Conservation (phyloP, 2,797 vertebrate genomes). For the Chelonia mydas region DNA sequence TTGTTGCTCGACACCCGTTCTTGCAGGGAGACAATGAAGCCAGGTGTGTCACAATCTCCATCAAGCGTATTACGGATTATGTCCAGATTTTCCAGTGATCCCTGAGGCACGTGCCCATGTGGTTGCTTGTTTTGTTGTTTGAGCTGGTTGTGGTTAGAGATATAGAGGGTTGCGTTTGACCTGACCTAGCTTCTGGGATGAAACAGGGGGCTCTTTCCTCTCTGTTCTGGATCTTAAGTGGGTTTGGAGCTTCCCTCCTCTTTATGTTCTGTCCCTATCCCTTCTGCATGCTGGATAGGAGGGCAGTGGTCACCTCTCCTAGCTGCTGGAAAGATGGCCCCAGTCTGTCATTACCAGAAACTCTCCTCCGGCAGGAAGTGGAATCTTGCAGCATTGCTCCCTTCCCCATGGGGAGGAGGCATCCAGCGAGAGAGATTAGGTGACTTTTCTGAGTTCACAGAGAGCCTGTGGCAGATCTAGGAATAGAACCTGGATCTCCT, state of each 20-base stretch:
- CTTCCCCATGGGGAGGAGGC: background rate
- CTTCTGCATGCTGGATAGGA: background rate
- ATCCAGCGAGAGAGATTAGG: too few species aligned
- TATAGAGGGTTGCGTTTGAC: background rate
- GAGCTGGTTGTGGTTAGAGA: too few species aligned
- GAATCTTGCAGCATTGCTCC: background rate
- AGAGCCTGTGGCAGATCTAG: background rate
- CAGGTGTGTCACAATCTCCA: too few species aligned
- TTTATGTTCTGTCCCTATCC: too few species aligned
- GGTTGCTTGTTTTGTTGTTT: background rate
- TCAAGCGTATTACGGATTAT: too few species aligned
- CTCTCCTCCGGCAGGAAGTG: too few species aligned
- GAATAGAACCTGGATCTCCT: background rate
- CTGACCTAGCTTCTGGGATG: background rate
- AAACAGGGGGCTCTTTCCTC: background rate
- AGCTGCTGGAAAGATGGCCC: background rate
- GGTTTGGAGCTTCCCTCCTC: background rate
- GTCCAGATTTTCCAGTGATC: background rate
- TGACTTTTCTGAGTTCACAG: background rate
- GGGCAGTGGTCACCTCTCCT: accelerated
- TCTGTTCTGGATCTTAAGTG: background rate
- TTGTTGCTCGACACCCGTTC: background rate
- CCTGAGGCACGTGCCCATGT: background rate
- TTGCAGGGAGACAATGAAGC: background rate
- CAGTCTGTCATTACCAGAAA: background rate